Base-by-base conservation (phyloP, 2,888 invertebrate genomes). In the Imbricaverruca yamaguchii region DNA sequence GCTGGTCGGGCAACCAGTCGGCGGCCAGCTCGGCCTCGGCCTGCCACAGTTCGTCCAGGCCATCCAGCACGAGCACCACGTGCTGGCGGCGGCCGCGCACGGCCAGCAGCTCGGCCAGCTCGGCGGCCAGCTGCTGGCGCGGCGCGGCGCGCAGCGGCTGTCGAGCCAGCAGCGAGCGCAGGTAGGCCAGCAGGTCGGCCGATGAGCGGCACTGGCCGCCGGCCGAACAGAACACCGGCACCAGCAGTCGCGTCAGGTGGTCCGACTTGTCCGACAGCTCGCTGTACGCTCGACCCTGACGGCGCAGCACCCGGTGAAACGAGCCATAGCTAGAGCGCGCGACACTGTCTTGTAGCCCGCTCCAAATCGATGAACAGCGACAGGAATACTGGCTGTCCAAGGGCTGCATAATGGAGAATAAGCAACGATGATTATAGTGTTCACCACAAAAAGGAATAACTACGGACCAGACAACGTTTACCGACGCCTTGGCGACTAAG, bases 31-130 rank as follows among this genome's bases (percentile, higher is more conserved):
- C 69, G 15, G 39, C 69, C 39, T 53, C 39, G 39, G 39, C 15
- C 15, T 39, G 15, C 69, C 69, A 53, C 15, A 69, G 69, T 4
- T 39, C 39, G 39, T 69, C 69, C 39, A 69, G 39, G 10, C 69
- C 69, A 39, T 69, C 69, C 39, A 69, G 69, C 39, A 69, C 69
- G 6, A 69, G 69, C 69, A 69, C 69, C 69, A 69, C 69, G 69
- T 69, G 69, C 69, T 69, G 69, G 15, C 69, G 69, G 39, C 69
- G 69, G 69, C 69, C 69, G 69, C 69, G 69, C 69, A 69, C 69
- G 39, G 69, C 39, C 69, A 69, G 69, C 69, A 69, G 69, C 39
- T 69, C 69, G 39, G 39, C 39, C 69, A 69, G 69, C 69, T 69
- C 39, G 15, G 69, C 69, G 18, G 69, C 39, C 69, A 39, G 69